Conservation (phyloP, 2,113 vertebrate species). For the Euleptes europaea region DNA sequence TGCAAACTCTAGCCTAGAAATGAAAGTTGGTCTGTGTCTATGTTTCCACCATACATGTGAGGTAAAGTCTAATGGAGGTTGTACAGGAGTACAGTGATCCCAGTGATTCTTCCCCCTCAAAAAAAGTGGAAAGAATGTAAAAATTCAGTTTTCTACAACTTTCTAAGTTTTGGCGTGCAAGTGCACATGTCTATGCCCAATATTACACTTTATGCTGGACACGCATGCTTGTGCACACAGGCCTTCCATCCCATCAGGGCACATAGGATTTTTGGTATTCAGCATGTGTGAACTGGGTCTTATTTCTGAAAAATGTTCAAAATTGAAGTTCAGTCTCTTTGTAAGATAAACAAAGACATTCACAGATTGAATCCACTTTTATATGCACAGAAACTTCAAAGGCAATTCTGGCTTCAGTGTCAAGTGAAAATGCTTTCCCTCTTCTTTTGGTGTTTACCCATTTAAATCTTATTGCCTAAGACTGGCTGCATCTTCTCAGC, state of each 20-base stretch:
- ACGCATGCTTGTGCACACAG: neutral
- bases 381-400: neutral
- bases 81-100: too few species aligned
- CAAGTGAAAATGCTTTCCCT: neutral
- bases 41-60: too few species aligned
- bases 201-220: too few species aligned
- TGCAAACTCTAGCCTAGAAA: too few species aligned
- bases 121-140: too few species aligned
- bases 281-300: neutral
- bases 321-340: neutral
- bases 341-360: neutral
- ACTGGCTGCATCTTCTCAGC: neutral
- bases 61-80: too few species aligned
- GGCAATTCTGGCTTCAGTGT: neutral
- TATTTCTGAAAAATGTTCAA: neutral
- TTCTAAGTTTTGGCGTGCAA: too few species aligned
- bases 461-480: conserved; percentile 9
- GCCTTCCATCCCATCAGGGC: too few species aligned
- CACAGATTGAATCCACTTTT: neutral
- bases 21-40: too few species aligned
- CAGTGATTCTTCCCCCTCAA: too few species aligned
- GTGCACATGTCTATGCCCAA: too few species aligned
- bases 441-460: neutral
- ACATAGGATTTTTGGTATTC: neutral
- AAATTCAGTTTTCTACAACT: too few species aligned